A percentile compares a stretch with the other conserved stretches of the same genome.
phyloP scores from a whole-genome alignment of 2,888 invertebrate genomes.

The Noctua pronuba region DNA sequence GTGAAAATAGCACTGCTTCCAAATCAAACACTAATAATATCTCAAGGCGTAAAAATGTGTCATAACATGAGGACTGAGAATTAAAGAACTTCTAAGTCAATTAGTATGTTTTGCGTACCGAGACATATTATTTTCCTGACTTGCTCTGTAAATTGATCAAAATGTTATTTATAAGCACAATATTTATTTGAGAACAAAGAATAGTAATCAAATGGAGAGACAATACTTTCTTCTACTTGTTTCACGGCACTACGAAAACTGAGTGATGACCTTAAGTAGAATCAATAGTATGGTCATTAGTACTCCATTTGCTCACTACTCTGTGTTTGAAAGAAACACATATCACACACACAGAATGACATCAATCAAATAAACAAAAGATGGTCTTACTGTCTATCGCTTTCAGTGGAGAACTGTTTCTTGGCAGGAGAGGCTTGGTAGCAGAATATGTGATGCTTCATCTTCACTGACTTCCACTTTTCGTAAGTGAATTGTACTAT shows the following conservation, averaged over 20 bases:
- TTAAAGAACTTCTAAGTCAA: conserved; percentile 63
- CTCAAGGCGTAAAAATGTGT: conserved; percentile 46
- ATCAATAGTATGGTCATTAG: not conserved
- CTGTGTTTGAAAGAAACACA: conserved; percentile 41
- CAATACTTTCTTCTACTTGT: not conserved
- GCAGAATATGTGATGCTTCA: conserved; percentile 97
- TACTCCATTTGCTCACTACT: conserved; percentile 38
- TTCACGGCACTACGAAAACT: not conserved
- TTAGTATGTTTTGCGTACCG: conserved; percentile 81
- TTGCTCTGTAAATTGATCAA: conserved; percentile 86
- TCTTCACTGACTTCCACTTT: conserved; percentile 95
- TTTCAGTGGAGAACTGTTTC: conserved; percentile 95
- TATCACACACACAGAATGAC: conserved; percentile 38
- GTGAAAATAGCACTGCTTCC: conserved; percentile 32
- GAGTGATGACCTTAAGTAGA: not conserved
- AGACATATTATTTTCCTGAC: conserved; percentile 88
- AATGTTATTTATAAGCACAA: conserved; percentile 63
- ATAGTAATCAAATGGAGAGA: conserved; percentile 42
- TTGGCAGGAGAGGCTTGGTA: conserved; percentile 96
- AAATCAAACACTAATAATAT: conserved; percentile 52
- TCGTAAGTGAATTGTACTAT: conserved; percentile 95
- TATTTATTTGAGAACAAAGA: conserved; percentile 42
- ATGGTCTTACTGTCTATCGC: conserved; percentile 90
- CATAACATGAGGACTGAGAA: conserved; percentile 50
- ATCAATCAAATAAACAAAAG: conserved; percentile 35